Evolutionary conservation across 2,888 invertebrate species (phyloP), one percentile per base, ranked within the genome.

Genomic region (Hedya salicella): DNA sequence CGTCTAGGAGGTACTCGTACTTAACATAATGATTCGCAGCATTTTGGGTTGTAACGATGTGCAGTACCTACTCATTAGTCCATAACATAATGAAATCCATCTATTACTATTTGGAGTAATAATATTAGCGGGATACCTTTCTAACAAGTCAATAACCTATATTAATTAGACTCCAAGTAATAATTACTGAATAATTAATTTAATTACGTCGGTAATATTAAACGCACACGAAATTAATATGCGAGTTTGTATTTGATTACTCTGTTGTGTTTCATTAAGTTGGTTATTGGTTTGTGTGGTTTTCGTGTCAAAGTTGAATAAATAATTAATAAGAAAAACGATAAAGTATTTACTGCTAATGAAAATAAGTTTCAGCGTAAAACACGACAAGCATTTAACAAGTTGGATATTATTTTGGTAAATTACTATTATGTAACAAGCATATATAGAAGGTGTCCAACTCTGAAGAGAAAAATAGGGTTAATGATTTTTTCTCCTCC

Each of bases 151-250:
- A 54, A 53, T 14, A 21, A 39, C 8, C 14, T 19, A n/a, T 9
- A n/a, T 48, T 54, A 30, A 63, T 63, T 36, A 50, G 25, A 36
- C 9, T 36, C 16, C 25, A 30, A 30, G 40, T 50, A 50, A 61
- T 61, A 49, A 60, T 48, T 32, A 49, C 16, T 16, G 16, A 9
- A n/a, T 6, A 61, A 61, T 50, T 30, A 50, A 61, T 42, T 63
- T 30, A 63, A 17, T 63, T 56, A 56, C 13, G 32, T 40, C 49
- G 49, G 21, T 49, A 63, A 63, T 56, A 56, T 54, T 46, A 40
- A 53, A 19, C 42, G 30, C 8, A 25, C 54, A 13, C 14, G n/a
- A 42, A 42, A 19, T 61, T 32, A 52, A 50, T 52, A 44, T 17
- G 19, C 48, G 17, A 32, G 32, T 52, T 60, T 61, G 14, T 50